Evolutionary conservation across 2,888 invertebrate genomes (phyloP), one percentile per base, ranked within the genome.

Genomic region (Rhamnusium bicolor): DNA sequence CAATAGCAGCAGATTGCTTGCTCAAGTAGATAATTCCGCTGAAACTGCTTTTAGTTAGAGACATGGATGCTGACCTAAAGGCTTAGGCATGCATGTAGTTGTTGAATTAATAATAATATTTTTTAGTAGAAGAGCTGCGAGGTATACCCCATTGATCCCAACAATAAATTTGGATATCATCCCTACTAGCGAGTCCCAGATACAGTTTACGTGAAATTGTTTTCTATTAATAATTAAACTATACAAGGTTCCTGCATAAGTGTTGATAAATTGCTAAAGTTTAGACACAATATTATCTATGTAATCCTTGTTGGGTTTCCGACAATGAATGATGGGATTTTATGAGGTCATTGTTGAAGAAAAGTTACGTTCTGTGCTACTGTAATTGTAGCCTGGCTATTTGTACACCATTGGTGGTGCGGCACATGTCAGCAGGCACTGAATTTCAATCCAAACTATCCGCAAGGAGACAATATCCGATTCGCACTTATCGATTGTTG

Each of bases 11-110:
- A n/a, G 7, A 32, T 29, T 10, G 61, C 61, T 61, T 61, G 61
- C 61, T 61, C 21, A 12, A n/a, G 61, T 61, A 61, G 61, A 61
- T 40, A 19, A 61, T 10, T 61, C 40, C 19, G 61, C 61, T 61
- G 58, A 32, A 58, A 58, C 16, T 40, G 21, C 61, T 61, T 61
- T 61, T 46, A 46, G 40, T 61, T 61, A 60, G 60, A 40, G 18
- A 60, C 19, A 46, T 40, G 61, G 46, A 46, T 61, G 66, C 65
- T 69, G 60, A 49, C 51, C 27, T 69, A 24, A 69, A 69, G n/a
- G 73, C 69, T 66, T 69, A 21, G n/a, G 61, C 53, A 29, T 73
- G 73, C 73, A 73, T 73, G 73, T 56, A 62, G 47, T 67, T 68
- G 46, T 61, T 61, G 61, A 40, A 18, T 61, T 40, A 46, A 40